A percentile compares a stretch with the other conserved stretches of the same genome.
Conservation (phyloP, 92 coral and sea anemone genomes). For the Paragorgia papillata region DNA sequence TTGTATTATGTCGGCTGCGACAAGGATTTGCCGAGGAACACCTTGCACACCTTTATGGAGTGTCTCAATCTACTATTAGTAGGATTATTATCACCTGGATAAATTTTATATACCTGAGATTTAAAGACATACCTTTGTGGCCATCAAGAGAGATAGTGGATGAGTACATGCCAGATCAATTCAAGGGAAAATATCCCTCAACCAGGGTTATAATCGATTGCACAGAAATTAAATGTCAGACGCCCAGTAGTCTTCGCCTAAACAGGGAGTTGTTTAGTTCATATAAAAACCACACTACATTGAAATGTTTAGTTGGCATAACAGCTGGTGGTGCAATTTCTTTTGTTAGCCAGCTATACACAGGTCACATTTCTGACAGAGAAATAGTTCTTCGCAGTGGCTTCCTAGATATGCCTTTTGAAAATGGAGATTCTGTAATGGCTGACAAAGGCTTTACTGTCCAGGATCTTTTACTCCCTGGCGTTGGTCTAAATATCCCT, state of each 20-base stretch:
- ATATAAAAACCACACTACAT: conserved; percentile 43
- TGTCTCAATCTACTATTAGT: conserved; percentile 49
- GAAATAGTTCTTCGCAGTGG: no score
- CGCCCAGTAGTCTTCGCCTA: conserved; percentile 70
- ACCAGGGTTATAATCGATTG: conserved; percentile 66
- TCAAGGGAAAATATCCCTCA: conserved; percentile 60
- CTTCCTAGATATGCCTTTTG: no score
- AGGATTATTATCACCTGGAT: conserved; percentile 63
- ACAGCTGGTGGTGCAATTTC: conserved; percentile 61
- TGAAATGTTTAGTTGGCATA: conserved; percentile 54
- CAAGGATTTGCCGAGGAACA: conserved; percentile 66
- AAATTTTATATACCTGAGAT: conserved; percentile 55
- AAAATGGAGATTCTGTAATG: no score
- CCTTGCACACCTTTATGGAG: conserved; percentile 56
- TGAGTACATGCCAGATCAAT: conserved; percentile 57
- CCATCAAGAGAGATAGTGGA: conserved; percentile 63
- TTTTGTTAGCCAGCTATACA: conserved; percentile 1
- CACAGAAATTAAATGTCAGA: conserved; percentile 67
- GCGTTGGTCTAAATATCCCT: no score
- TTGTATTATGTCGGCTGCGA: conserved; percentile 56
- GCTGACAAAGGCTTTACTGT: conserved; percentile 38
- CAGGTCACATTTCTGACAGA: no score
- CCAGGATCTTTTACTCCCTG: no score
- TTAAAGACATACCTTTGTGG: no score
- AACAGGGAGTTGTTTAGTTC: no score